phyloP scores from a whole-genome alignment of 1,140 invertebrate genomes.

The Brachionus sp. region DNA sequence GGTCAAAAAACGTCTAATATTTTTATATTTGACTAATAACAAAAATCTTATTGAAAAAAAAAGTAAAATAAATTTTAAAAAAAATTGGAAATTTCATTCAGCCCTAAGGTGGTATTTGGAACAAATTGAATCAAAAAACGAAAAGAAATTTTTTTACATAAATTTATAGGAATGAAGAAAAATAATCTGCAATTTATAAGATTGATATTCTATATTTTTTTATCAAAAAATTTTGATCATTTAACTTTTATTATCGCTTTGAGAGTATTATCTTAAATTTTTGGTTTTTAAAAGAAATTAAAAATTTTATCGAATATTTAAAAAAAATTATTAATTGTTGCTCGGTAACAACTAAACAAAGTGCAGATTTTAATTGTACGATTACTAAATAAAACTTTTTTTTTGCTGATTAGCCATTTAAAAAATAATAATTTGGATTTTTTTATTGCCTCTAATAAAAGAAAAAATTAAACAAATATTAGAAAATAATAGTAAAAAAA shows the following conservation, averaged over 20 bases:
- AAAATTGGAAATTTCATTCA: neutral
- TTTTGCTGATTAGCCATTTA: neutral
- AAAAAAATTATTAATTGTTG: neutral
- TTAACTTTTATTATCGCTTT: neutral
- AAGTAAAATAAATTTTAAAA: neutral
- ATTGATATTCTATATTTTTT: neutral
- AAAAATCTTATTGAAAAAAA: neutral
- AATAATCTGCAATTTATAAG: neutral
- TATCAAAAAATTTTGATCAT: neutral
- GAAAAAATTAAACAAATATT: neutral
- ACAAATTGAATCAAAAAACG: neutral
- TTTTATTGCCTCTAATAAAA: neutral
- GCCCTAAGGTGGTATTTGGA: neutral
- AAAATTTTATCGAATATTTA: neutral
- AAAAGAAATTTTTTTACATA: neutral
- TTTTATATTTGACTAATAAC: no score
- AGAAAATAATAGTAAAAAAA: no score
- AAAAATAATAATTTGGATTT: neutral
- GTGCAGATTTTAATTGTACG: neutral
- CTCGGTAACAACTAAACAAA: neutral
- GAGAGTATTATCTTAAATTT: neutral
- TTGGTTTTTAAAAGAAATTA: neutral
- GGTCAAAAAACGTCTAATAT: constrained; percentile 14
- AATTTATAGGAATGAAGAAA: neutral
- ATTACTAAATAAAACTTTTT: neutral